Conservation (phyloP, 2,113 vertebrate species). For the Ancistrus triradiatus region DNA sequence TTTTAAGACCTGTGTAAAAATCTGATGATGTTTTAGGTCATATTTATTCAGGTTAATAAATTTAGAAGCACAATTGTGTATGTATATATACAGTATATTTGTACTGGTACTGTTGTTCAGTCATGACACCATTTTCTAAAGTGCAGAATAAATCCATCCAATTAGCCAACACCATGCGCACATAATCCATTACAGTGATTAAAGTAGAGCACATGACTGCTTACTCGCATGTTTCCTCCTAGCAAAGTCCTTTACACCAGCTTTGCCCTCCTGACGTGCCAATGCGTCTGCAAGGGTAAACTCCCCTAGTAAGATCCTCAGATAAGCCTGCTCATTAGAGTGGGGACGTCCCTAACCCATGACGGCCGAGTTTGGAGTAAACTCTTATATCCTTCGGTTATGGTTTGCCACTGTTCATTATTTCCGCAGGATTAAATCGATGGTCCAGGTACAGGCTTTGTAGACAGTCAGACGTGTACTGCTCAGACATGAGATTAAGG, state of each 20-base stretch:
- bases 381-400: too few species aligned
- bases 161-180: not conserved
- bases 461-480: constrained; percentile 10
- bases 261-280: constrained; percentile 23
- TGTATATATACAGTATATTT: too few species aligned
- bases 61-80: too few species aligned
- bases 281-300: constrained; percentile 29
- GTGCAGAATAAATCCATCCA: not conserved
- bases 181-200: constrained; percentile 21
- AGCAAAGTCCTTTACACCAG: constrained; percentile 7
- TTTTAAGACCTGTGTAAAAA: too few species aligned
- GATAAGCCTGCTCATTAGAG: constrained; percentile 30
- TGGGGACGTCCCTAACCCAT: constrained; percentile 36
- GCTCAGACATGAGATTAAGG: constrained; percentile 24
- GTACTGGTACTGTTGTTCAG: not conserved
- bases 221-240: constrained; percentile 16
- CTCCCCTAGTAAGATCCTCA: constrained; percentile 32
- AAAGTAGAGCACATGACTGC: constrained; percentile 15
- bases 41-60: too few species aligned
- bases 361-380: constrained; percentile 9
- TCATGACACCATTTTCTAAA: constrained; percentile 18
- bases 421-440: not conserved
- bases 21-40: too few species aligned
- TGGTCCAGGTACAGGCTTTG: too few species aligned
- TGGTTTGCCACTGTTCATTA: too few species aligned